Base-by-base conservation (phyloP, 2,888 invertebrate genomes). In the Papilio gigon region DNA sequence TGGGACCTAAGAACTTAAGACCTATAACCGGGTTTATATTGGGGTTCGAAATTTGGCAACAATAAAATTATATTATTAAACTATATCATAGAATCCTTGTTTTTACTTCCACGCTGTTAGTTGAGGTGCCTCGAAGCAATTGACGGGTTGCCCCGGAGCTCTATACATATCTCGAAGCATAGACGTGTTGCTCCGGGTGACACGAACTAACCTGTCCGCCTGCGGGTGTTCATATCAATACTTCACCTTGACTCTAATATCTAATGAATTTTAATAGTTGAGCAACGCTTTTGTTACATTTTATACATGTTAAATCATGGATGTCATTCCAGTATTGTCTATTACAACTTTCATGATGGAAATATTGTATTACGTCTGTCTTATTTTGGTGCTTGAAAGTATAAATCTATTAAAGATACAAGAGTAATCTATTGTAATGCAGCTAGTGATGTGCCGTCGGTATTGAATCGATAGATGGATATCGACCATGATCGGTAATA, bases 381-480 rank as follows among this genome's bases (percentile, higher is more conserved):
- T 17, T 56, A 11, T 56, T 30, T 61, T 35, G 60, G 37, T 37
- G 47, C 37, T n/a, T 40, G 11, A 27, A 63, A 20, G 4, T 56
- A 63, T 59, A 47, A 64, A 68, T 68, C 35, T 58, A 62, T 62
- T 62, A 70, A 5, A 56, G 53, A 56, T 33, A 40, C 11, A 9
- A 60, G 61, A 65, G 65, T 62, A 66, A 64, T 53, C 35, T 67
- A 17, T 44, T 58, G 59, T 67, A 42, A 70, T 53, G 17, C 37
- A 70, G 37, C 44, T 58, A 62, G 65, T 65, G 62, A 44, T 66
- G 62, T 60, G 42, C 59, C 62, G 61, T 65, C 53, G 60, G 60
- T 60, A 69, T 69, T 65, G 69, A 75, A 80, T 79, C 77, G 77
- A 74, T 73, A 79, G 80, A 80, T 81, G 75, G 72, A 78, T 80